Conservation (phyloP, 2,113 vertebrate genomes). For the Xenotilapia leptura region DNA sequence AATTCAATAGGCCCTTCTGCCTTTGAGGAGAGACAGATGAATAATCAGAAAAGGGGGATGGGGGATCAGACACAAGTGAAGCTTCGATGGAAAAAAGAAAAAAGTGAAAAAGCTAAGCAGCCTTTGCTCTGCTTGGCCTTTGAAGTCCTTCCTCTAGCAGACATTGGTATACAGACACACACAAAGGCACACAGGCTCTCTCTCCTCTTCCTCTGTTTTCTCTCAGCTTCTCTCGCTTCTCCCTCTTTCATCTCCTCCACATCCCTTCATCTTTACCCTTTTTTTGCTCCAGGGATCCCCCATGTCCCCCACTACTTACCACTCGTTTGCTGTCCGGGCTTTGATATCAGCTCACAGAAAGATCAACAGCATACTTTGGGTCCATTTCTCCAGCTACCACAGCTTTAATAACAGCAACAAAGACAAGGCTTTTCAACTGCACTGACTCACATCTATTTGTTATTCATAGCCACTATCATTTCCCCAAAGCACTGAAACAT, state of each 20-base stretch:
- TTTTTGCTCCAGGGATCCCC: slow-evolving; percentile 58
- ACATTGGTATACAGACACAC: slow-evolving; percentile 39
- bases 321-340: slow-evolving; percentile 57
- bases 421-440: slow-evolving; percentile 45
- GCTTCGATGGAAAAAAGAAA: slow-evolving; percentile 18
- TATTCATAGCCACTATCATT: slow-evolving; percentile 67
- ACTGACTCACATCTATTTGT: slow-evolving; percentile 62
- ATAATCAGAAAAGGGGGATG: slow-evolving; percentile 51
- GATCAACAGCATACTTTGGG: slow-evolving; percentile 54
- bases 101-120: slow-evolving; percentile 45
- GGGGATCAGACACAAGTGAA: slow-evolving; percentile 12
- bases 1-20: slow-evolving; percentile 47
- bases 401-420: slow-evolving; percentile 50
- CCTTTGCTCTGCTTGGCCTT: slow-evolving; percentile 58
- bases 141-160: slow-evolving; percentile 62
- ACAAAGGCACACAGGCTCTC: slow-evolving; percentile 33
- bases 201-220: slow-evolving; percentile 6
- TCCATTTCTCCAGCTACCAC: slow-evolving; percentile 48
- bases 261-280: slow-evolving; percentile 66
- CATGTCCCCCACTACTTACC: slow-evolving; percentile 43
- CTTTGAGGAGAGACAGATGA: slow-evolving; percentile 63
- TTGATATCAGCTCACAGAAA: slow-evolving; percentile 60
- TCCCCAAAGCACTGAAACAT: slow-evolving; percentile 60
- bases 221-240: slow-evolving; percentile 11
- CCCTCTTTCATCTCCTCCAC: slow-evolving; percentile 55